Conservation (phyloP, 2,797 vertebrate genomes). For the Spinus olivaceus region DNA sequence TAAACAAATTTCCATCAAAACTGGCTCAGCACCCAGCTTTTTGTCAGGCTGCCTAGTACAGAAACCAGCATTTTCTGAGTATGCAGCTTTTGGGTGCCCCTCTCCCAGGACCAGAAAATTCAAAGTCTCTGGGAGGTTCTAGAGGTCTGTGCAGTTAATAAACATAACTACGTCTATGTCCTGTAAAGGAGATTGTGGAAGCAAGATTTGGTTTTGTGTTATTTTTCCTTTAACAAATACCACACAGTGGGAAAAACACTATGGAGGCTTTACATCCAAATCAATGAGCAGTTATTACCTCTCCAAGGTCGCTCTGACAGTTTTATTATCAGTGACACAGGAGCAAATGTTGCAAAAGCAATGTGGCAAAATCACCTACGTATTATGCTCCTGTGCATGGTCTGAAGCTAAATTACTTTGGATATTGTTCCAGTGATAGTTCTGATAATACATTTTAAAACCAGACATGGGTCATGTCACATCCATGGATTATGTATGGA, state of each 20-base stretch:
- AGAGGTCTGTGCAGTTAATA: neutral
- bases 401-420: constrained; percentile 31
- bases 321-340: constrained; percentile 24
- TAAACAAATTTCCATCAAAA: neutral
- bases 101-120: neutral
- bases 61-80: neutral
- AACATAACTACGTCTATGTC: neutral
- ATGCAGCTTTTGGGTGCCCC: neutral
- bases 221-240: neutral
- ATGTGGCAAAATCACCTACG: neutral
- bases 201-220: neutral
- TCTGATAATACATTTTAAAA: neutral
- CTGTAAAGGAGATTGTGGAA: neutral
- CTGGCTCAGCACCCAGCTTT: neutral
- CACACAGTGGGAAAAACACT: neutral
- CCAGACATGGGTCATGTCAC: neutral
- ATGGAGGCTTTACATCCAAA: neutral
- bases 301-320: neutral
- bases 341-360: constrained; percentile 14
- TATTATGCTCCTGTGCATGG: neutral
- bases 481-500: constrained; percentile 20
- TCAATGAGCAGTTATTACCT: constrained; percentile 9
- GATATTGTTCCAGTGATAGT: neutral
- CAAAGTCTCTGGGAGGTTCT: neutral
- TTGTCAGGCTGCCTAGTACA: neutral